Percentiles rank a stretch among this genome's conserved stretches.
Evolutionary conservation across 2,113 vertebrate species (phyloP).

Genomic region (Thamnophis sirtalis): DNA sequence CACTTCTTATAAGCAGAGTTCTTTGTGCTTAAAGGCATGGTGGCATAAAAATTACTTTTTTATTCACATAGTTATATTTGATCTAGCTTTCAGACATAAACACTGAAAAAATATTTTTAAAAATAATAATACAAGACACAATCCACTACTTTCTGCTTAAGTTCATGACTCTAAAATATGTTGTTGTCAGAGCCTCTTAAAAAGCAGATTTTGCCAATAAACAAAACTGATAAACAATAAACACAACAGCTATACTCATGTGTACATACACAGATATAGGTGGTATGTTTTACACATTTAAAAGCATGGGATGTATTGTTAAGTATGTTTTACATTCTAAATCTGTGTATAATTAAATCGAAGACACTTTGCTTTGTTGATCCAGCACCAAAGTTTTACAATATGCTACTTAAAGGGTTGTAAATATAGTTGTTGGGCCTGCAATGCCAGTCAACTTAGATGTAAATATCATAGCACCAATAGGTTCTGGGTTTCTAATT

Average conservation of each 20-base stretch:
- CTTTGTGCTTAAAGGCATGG: background rate
- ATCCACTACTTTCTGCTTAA: background rate
- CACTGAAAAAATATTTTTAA: background rate
- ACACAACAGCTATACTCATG: background rate
- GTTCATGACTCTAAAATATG: background rate
- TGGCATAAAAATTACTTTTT: background rate
- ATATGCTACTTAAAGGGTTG: background rate
- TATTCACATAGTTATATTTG: background rate
- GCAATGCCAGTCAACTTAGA: background rate
- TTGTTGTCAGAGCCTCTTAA: background rate
- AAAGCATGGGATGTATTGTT: background rate
- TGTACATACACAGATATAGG: background rate
- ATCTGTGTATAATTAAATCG: background rate
- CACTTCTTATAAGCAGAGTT: background rate
- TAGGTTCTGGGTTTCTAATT: background rate
- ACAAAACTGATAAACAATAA: background rate
- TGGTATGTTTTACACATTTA: background rate
- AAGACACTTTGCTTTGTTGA: background rate
- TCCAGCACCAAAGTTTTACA: background rate
- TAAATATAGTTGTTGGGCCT: background rate
- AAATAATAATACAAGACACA: background rate
- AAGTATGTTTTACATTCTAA: background rate
- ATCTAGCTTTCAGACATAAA: background rate
- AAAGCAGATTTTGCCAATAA: background rate
- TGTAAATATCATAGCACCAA: background rate